Evolutionary conservation across 2,113 vertebrate species (phyloP).

Genomic region (Ophthalmolycus amberensis): DNA sequence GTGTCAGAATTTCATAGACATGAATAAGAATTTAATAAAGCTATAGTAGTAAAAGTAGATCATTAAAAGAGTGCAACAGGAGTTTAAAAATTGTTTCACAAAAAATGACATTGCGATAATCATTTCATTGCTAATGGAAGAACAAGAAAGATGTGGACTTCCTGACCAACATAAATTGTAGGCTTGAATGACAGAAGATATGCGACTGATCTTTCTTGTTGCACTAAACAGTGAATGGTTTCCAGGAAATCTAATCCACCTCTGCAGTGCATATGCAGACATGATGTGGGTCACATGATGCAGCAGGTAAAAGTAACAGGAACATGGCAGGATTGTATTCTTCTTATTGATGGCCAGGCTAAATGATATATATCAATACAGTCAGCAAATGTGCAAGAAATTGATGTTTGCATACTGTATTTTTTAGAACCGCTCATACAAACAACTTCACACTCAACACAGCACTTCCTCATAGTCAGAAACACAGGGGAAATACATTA

Average conservation of each 20-base stretch:
- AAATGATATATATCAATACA: not conserved
- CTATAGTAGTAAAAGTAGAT: not conserved
- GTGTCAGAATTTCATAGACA: not conserved
- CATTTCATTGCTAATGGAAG: conserved; percentile 1
- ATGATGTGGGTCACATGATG: conserved; percentile 28
- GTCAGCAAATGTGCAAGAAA: not conserved
- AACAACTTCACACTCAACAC: no score
- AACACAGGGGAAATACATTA: not conserved
- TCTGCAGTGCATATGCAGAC: conserved; percentile 18
- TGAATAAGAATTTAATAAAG: not conserved
- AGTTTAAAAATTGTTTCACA: not conserved
- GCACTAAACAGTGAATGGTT: conserved; percentile 1
- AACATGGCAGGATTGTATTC: not conserved
- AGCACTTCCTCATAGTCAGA: no score
- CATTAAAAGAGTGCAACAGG: not conserved
- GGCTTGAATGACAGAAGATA: conserved; percentile 8
- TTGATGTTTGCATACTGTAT: not conserved
- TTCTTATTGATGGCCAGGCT: not conserved
- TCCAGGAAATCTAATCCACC: conserved; percentile 19
- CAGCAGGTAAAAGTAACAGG: conserved; percentile 13
- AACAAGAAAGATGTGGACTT: conserved; percentile 11
- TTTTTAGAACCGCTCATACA: not conserved
- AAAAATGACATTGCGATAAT: conserved; percentile 14
- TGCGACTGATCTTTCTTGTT: not conserved
- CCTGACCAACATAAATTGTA: not conserved